Evolutionary conservation across 2,113 vertebrate species (phyloP).

Genomic region (Clarias batrachus): DNA sequence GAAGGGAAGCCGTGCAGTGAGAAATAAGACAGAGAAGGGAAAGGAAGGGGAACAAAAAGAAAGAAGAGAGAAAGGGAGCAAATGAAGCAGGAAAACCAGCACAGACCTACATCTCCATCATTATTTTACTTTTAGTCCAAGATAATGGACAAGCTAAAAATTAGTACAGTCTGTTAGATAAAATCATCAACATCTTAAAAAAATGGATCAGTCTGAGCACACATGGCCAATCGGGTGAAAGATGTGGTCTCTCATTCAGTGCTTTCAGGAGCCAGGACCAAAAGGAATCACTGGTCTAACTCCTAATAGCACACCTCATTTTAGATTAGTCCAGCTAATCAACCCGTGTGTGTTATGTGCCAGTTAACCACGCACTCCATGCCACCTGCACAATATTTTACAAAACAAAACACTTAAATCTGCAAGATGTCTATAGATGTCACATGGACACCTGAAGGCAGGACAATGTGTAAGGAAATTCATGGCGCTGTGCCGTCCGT

Average conservation of each 20-base stretch:
- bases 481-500: not conserved
- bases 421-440: not conserved
- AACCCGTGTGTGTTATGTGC: constrained; percentile 10
- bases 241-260: constrained; percentile 30
- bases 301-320: constrained; percentile 34
- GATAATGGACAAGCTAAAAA: constrained; percentile 64
- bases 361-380: constrained; percentile 42
- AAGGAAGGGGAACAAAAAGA: constrained; percentile 72
- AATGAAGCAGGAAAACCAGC: constrained; percentile 90
- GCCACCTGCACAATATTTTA: constrained; percentile 10
- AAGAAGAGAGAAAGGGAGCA: constrained; percentile 83
- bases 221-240: constrained; percentile 13
- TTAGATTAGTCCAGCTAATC: constrained; percentile 30
- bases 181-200: constrained; percentile 21
- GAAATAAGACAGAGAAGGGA: constrained; percentile 72
- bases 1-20: constrained; percentile 66
- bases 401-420: not conserved
- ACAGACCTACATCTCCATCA: constrained; percentile 74
- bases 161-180: constrained; percentile 78
- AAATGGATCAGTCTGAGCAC: constrained; percentile 24
- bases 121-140: constrained; percentile 45
- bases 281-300: not conserved
- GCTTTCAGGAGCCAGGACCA: constrained; percentile 34
- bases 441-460: not conserved
- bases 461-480: not conserved